A percentile compares a stretch with the other conserved stretches of the same genome.
Conservation (phyloP, 2,888 invertebrate genomes). For the Dendrolimus houi region DNA sequence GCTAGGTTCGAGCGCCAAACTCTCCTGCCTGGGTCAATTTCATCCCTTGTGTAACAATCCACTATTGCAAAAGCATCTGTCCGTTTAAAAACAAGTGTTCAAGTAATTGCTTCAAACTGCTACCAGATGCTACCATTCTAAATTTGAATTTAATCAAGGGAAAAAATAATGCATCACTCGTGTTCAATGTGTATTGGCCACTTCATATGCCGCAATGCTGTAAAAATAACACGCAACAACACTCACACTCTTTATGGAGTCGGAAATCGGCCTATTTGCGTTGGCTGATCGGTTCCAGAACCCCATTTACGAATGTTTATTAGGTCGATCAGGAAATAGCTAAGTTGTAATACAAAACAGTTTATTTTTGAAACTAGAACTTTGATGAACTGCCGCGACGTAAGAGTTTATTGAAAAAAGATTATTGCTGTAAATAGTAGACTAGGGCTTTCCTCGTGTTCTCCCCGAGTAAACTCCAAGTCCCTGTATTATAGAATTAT, state of each 20-base stretch:
- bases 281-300: constrained; percentile 57
- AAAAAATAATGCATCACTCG: constrained; percentile 8
- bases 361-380: constrained; percentile 45
- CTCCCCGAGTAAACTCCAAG: too few relatives aligned
- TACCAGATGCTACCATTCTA: too few relatives aligned
- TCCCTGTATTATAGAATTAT: too few relatives aligned
- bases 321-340: constrained; percentile 60
- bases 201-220: constrained; percentile 45
- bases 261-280: constrained; percentile 39
- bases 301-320: constrained; percentile 50
- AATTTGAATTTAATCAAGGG: too few relatives aligned
- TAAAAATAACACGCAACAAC: constrained; percentile 49
- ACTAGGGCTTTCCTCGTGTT: too few relatives aligned
- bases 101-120: too few relatives aligned
- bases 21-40: too few relatives aligned
- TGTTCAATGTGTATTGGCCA: constrained; percentile 13
- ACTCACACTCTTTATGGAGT: constrained; percentile 23
- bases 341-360: constrained; percentile 29
- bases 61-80: too few relatives aligned
- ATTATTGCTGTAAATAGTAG: neutral
- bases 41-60: too few relatives aligned
- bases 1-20: too few relatives aligned
- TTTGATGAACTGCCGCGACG: constrained; percentile 7
- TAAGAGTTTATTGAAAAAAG: neutral
- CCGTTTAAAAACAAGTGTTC: too few relatives aligned